phyloP scores from a whole-genome alignment of 2,888 invertebrate genomes.

The Schrankia costaestrigalis region DNA sequence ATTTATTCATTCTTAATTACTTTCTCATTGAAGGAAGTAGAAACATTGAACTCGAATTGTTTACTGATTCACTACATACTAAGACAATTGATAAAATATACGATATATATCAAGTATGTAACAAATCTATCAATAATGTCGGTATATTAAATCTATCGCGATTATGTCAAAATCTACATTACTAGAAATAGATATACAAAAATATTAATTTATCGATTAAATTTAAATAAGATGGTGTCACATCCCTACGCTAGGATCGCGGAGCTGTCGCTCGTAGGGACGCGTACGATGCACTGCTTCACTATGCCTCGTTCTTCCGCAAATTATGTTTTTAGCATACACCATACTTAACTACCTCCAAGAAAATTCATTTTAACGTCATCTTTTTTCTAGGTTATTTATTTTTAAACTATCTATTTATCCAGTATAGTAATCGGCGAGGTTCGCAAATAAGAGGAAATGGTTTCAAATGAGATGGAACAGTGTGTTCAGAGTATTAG shows the following conservation, averaged over 20 bases:
- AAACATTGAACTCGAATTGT: not conserved
- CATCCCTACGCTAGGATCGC: conserved; percentile 22
- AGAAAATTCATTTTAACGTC: conserved; percentile 4
- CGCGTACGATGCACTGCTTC: conserved; percentile 32
- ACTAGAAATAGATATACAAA: no score
- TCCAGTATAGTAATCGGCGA: conserved; percentile 13
- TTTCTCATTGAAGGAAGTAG: conserved; percentile 3
- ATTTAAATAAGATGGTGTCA: not conserved
- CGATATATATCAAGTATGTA: no score
- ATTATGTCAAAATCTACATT: no score
- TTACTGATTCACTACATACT: no score
- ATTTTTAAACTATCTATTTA: conserved; percentile 16
- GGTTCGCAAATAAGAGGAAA: conserved; percentile 42
- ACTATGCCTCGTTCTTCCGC: conserved; percentile 36
- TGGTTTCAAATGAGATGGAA: conserved; percentile 62
- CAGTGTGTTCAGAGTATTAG: conserved; percentile 28
- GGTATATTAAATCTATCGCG: no score
- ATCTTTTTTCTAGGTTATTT: conserved; percentile 3
- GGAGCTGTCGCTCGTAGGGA: conserved; percentile 16
- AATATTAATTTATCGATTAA: conserved; percentile 18
- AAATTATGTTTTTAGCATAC: conserved; percentile 28
- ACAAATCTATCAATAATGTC: no score
- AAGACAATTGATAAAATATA: no score
- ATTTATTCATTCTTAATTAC: conserved; percentile 21
- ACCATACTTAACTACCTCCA: conserved; percentile 13